Percentiles rank a stretch among this genome's conserved stretches.
Conservation (phyloP, 2,797 vertebrate species). For the Denticeps clupeoides region DNA sequence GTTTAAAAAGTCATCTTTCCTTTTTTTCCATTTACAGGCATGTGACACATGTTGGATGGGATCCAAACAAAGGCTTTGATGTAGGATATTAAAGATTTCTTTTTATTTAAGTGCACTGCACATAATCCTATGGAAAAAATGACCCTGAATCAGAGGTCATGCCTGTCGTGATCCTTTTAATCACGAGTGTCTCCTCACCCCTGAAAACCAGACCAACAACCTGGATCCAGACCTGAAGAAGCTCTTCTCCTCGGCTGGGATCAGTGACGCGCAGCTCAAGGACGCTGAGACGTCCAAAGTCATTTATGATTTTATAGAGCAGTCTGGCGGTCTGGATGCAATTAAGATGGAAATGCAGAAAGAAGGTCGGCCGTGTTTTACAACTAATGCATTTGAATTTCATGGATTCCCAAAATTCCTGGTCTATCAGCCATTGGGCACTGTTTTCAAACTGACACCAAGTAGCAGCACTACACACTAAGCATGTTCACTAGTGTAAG, state of each 20-base stretch:
- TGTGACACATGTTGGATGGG: constrained; percentile 69
- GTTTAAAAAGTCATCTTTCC: not conserved
- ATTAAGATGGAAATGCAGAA: constrained; percentile 60
- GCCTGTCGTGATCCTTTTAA: too few relatives aligned
- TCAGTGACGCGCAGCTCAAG: constrained; percentile 59
- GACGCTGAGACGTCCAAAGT: constrained; percentile 64
- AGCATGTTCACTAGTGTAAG: too few relatives aligned
- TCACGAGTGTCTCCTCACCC: not conserved
- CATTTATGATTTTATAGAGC: constrained; percentile 67
- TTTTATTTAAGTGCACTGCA: too few relatives aligned
- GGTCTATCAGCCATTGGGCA: too few relatives aligned
- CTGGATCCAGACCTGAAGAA: constrained; percentile 61
- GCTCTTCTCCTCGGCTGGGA: constrained; percentile 60
- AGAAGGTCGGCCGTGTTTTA: constrained; percentile 40
- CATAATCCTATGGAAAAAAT: not conserved
- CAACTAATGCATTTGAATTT: not conserved
- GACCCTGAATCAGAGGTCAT: too few relatives aligned
- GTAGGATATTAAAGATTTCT: constrained; percentile 26
- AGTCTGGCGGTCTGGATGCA: constrained; percentile 63
- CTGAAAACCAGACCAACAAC: constrained; percentile 38
- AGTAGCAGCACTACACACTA: too few relatives aligned
- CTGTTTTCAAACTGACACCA: too few relatives aligned
- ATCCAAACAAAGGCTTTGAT: constrained; percentile 47
- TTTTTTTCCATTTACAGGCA: constrained; percentile 45
- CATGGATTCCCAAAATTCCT: not conserved